A percentile compares a stretch with the other conserved stretches of the same genome.
Conservation (phyloP, 2,888 invertebrate genomes). For the Deroplatys truncata region DNA sequence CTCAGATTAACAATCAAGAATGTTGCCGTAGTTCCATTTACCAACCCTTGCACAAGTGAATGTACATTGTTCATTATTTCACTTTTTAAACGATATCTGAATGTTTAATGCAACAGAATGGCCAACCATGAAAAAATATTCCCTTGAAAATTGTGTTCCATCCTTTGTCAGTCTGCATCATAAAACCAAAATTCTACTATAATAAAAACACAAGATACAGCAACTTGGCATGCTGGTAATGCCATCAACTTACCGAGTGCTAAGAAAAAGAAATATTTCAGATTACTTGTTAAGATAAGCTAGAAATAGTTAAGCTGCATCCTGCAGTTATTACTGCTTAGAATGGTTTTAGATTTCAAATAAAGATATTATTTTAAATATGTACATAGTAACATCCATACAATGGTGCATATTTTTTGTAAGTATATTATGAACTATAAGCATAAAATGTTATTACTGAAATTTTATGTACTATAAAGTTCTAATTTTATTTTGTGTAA, state of each 20-base stretch:
- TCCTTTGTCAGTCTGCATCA: neutral
- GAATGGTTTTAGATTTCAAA: neutral
- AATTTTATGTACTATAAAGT: neutral
- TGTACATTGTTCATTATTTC: too few relatives aligned
- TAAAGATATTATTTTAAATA: slow-evolving; percentile 9
- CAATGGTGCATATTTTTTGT: slow-evolving; percentile 6
- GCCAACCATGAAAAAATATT: neutral
- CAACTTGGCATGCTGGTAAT: neutral
- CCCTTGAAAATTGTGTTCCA: neutral
- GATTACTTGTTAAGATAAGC: neutral
- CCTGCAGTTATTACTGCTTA: neutral
- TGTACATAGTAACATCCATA: neutral
- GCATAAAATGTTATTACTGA: neutral
- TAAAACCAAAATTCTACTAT: neutral
- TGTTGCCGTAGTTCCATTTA: too few relatives aligned
- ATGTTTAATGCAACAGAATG: too few relatives aligned
- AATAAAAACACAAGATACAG: neutral
- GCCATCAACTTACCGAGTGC: neutral
- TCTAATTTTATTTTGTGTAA: slow-evolving; percentile 5
- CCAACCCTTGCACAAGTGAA: too few relatives aligned
- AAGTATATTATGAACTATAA: neutral
- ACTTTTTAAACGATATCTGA: too few relatives aligned
- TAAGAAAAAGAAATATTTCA: neutral
- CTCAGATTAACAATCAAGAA: too few relatives aligned
- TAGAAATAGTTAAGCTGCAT: neutral